phyloP scores from a whole-genome alignment of 2,113 vertebrate species.

The Collichthys lucidus region DNA sequence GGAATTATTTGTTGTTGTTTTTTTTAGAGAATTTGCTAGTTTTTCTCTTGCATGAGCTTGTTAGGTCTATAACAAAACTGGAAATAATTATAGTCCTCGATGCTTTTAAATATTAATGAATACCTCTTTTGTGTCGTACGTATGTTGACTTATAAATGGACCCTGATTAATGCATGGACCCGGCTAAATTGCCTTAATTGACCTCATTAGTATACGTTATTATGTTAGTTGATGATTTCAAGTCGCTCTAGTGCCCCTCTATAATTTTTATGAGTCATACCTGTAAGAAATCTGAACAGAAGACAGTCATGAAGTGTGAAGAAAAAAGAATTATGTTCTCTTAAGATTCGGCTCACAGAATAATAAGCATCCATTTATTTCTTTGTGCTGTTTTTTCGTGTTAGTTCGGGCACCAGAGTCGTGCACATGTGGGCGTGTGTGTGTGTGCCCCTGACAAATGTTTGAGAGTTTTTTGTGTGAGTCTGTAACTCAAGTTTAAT shows the following conservation, averaged over 20 bases:
- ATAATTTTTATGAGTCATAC: constrained; percentile 38
- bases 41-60: not conserved
- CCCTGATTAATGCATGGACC: not conserved
- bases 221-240: constrained; percentile 26
- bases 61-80: not conserved
- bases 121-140: not conserved
- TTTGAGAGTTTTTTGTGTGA: not conserved
- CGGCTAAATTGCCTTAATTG: constrained; percentile 16
- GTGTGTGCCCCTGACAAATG: not conserved
- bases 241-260: not conserved
- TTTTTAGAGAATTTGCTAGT: constrained; percentile 9
- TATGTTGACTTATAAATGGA: not conserved
- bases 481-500: constrained; percentile 13
- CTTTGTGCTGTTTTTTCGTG: not conserved
- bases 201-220: constrained; percentile 5
- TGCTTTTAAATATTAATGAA: not conserved
- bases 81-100: not conserved
- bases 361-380: constrained; percentile 16
- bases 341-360: not conserved
- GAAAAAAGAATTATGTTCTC: constrained; percentile 36
- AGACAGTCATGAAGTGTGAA: constrained; percentile 36
- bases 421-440: not conserved
- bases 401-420: constrained; percentile 8
- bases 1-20: not conserved
- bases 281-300: constrained; percentile 23